Evolutionary conservation across 2,113 vertebrate genomes (phyloP), one percentile per base, ranked within the genome.

Genomic region (Tragelaphus strepsiceros): DNA sequence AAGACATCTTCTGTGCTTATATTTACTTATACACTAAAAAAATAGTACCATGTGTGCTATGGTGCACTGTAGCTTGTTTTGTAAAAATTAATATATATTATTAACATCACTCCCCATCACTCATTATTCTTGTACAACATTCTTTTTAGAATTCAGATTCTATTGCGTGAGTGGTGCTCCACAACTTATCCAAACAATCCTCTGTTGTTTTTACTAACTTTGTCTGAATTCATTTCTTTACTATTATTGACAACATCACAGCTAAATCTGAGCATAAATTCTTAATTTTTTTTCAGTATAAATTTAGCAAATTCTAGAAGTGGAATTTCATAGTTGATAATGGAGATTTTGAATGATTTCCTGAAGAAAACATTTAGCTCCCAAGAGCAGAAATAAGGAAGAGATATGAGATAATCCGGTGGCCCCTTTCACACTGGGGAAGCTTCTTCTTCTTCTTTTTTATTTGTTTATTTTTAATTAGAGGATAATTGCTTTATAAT

Each of bases 211-310:
- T 80, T 54, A 83, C 9, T 54, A 83, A 88, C n/a, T 83, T 96
- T 95, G 91, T 81, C 46, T 96, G 71, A 88, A 86, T 95, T 89
- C 11, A 86, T 81, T 93, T 97, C 53, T 58, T 96, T 62, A 87
- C 28, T 46, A 43, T 67, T 93, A 46, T 49, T 77, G n/a, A 58
- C 21, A 94, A 77, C 1, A 56, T 39, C 35, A 35, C 43, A 91
- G 71, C 21, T 93, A 59, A 96, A 96, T n/a, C 30, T 71, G 43
- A 96, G 24, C 49, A 88, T 32, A n/a, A 64, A 58, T 96, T 83
- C 26, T 43, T 58, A 95, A 35, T 67, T 84, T 81, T 81, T 91
- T 74, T 67, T 39, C 21, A 89, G 39, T 30, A 59, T 88, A 94
- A 85, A 93, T 39, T 71, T 56, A 85, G 9, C 43, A 90, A 61